These are phyloP conservation scores for Macrocentrus cingulum DNA, from an alignment of 1,140 invertebrate species.

Conservation along the genomic window DNA sequence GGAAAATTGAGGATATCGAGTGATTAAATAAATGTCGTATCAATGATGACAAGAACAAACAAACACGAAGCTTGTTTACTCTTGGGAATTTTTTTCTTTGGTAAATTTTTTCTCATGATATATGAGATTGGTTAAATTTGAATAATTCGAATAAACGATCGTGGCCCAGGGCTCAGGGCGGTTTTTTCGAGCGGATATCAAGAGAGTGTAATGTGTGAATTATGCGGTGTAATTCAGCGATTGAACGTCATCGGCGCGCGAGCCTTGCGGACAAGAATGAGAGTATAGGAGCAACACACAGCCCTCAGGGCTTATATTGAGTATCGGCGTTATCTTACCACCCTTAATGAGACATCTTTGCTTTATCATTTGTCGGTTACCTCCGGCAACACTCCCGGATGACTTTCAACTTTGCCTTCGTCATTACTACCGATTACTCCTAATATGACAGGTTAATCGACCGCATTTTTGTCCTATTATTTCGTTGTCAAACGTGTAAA, in stretches of 20 bases:
- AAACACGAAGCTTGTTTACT: slow-evolving; percentile 1
- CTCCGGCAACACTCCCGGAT: slow-evolving; percentile 16
- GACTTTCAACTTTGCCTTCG: slow-evolving; percentile 1
- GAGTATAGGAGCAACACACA: slow-evolving; percentile 12
- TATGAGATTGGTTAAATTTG: not conserved
- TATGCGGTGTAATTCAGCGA: slow-evolving; percentile 35
- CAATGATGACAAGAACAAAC: no score
- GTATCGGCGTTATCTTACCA: slow-evolving; percentile 24
- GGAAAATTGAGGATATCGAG: no score
- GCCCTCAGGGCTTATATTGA: slow-evolving; percentile 15
- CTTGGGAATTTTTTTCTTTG: not conserved
- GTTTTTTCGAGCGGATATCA: slow-evolving; percentile 27
- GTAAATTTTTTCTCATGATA: not conserved
- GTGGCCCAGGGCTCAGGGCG: not conserved
- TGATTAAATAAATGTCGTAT: no score
- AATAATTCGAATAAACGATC: slow-evolving; percentile 5
- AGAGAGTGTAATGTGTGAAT: slow-evolving; percentile 34
- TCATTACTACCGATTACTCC: slow-evolving; percentile 3
- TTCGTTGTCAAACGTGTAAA: no score
- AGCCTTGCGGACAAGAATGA: slow-evolving; percentile 12
- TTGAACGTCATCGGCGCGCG: slow-evolving; percentile 30
- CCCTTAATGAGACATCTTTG: slow-evolving; percentile 42
- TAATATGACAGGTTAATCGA: slow-evolving; percentile 15
- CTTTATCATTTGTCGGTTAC: slow-evolving; percentile 39
- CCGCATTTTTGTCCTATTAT: slow-evolving; percentile 32